phyloP scores from a whole-genome alignment of 2,797 vertebrate species.

The Zenarchopterus dispar region DNA sequence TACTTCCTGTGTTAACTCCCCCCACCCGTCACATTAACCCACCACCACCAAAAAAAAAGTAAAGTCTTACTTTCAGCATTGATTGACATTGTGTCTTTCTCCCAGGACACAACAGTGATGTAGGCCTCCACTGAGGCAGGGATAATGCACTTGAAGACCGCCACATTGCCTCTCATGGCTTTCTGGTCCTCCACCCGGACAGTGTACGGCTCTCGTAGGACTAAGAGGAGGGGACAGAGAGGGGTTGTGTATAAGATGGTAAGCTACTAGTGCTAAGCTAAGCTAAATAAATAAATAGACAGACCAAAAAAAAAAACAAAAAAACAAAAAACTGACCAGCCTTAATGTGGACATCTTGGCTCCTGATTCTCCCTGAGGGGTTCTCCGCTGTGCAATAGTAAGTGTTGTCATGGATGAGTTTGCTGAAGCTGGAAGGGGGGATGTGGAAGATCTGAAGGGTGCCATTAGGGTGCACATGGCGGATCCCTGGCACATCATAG shows the following conservation, averaged over 20 bases:
- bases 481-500: conserved; percentile 99
- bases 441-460: conserved; percentile 99
- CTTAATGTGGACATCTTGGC: conserved; percentile 99
- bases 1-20: neutral
- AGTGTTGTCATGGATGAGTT: conserved; percentile 99
- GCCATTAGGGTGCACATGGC: conserved; percentile 99
- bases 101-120: conserved; percentile 95
- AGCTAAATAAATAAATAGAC: conserved; percentile 1
- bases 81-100: conserved; percentile 97
- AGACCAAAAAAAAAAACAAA: neutral
- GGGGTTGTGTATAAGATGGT: neutral
- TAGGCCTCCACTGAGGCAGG: conserved; percentile 98
- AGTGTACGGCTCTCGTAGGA: conserved; percentile 99
- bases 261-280: conserved; percentile 4
- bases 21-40: too few species aligned
- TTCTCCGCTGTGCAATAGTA: conserved; percentile 99
- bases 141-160: conserved; percentile 99
- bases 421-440: conserved; percentile 99
- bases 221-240: conserved; percentile 76
- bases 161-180: conserved; percentile 99
- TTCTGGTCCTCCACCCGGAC: conserved; percentile 99
- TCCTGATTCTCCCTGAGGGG: conserved; percentile 99
- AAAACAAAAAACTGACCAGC: conserved; percentile 90
- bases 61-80: conserved; percentile 88
- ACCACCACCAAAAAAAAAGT: too few species aligned